Evolutionary conservation across 2,888 invertebrate genomes (phyloP), one percentile per base, ranked within the genome.

Genomic region (Drosophila crucigera): DNA sequence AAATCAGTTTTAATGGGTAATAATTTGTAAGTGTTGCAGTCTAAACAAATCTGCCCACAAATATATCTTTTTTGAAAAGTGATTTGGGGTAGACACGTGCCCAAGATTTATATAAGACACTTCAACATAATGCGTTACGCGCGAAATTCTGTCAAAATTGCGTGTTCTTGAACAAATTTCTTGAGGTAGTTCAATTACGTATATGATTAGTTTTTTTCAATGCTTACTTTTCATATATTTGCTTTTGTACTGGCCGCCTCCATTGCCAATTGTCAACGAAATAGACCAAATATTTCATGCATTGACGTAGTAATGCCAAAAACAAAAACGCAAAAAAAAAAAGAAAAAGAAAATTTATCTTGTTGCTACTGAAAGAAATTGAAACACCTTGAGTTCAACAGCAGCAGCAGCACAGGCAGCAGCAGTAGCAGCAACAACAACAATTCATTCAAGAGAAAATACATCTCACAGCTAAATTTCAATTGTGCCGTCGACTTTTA

Each of bases 191-290:
- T 66, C 68, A 73, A 66, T 64, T 82, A 73, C 78, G 68, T 47
- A 35, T 60, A 53, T 76, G 62, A 71, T 69, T 66, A 41, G 58
- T 59, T 61, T 61, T 76, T 43, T 50, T 54, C 43, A 2, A 11
- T 25, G 33, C 53, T 10, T 3, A 3, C 25, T 43, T 31, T 25
- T 39, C 7, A 28, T 25, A 28, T 43, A 35, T 55, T 30, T 5
- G 22, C 3, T 35, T 35, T 16, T 16, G 35, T 2, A 0, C 65
- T 47, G 47, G 2, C 22, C 22, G 22, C 43, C 22, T 43, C 11
- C 43, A 68, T 76, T 77, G 80, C 73, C 84, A 84, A 85, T 85
- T 85, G 90, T 90, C 86, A 89, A 72, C 64, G 64, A 89, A 80
- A 76, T 88, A 59, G 72, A 75, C 43, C 70, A 83, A 73, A 90